Evolutionary conservation across 2,888 invertebrate species (phyloP).

Genomic region (Andrena marginata): DNA sequence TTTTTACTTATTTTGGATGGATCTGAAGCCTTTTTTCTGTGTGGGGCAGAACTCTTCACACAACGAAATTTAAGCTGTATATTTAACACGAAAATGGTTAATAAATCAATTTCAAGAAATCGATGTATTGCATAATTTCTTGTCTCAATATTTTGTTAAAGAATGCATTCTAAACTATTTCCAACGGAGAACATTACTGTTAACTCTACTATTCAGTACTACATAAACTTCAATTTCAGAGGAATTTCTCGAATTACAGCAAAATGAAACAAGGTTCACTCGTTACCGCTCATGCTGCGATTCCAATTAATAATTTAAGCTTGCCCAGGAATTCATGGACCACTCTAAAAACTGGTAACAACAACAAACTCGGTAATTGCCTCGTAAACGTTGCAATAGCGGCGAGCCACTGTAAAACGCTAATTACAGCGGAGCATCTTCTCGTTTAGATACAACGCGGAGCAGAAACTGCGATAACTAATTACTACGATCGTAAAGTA

Average conservation of each 20-base stretch:
- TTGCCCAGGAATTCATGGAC: conserved; percentile 26
- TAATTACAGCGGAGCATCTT: conserved; percentile 32
- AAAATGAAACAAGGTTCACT: background rate
- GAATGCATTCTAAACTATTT: too few species aligned
- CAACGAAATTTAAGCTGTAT: too few species aligned
- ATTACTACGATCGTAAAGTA: conserved; percentile 25
- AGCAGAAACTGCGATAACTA: conserved; percentile 22
- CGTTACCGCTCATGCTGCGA: background rate
- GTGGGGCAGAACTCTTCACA: too few species aligned
- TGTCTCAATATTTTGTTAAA: too few species aligned
- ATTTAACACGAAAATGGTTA: too few species aligned
- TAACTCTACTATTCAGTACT: too few species aligned
- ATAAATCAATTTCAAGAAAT: too few species aligned
- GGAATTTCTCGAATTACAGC: background rate
- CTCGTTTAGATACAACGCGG: background rate
- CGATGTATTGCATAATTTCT: too few species aligned
- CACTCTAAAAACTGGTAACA: conserved; percentile 1
- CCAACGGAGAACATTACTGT: too few species aligned
- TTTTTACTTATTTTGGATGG: too few species aligned
- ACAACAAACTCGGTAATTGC: conserved; percentile 14
- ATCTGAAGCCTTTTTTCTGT: too few species aligned
- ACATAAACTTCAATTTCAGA: too few species aligned
- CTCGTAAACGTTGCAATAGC: conserved; percentile 3
- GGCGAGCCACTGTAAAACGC: conserved; percentile 32
- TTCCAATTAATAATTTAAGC: conserved; percentile 2